These are phyloP conservation scores for Halcyon leucocephala DNA, from an alignment of 2,797 vertebrate species.

Conservation along the genomic window DNA sequence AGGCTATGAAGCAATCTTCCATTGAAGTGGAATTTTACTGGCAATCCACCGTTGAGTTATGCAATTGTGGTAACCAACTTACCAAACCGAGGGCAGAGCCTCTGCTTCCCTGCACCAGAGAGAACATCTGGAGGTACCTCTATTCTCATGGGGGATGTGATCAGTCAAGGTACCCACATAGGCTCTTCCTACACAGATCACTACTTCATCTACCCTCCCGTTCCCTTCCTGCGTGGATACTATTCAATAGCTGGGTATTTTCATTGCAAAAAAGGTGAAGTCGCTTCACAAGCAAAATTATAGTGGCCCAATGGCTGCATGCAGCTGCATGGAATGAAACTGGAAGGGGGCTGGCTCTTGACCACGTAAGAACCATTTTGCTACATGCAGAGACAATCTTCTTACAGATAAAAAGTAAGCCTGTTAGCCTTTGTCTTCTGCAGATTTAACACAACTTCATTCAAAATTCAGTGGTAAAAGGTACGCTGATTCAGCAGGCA, in stretches of 20 bases:
- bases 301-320: neutral
- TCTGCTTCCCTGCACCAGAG: neutral
- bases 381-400: neutral
- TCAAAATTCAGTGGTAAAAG: neutral
- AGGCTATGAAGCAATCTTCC: neutral
- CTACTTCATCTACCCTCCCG: neutral
- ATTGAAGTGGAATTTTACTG: slow-evolving; percentile 24
- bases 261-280: neutral
- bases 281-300: neutral
- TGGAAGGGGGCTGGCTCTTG: neutral
- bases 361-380: neutral
- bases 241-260: neutral
- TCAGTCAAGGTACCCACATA: neutral
- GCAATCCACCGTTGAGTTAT: neutral
- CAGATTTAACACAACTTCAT: neutral
- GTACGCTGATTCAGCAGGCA: neutral
- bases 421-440: neutral
- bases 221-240: neutral
- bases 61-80: neutral
- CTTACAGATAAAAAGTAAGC: neutral
- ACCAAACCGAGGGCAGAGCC: neutral
- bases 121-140: neutral
- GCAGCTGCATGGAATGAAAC: neutral
- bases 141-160: neutral
- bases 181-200: neutral